phyloP scores from a whole-genome alignment of 2,888 invertebrate genomes.

The Eupeodes luniger region DNA sequence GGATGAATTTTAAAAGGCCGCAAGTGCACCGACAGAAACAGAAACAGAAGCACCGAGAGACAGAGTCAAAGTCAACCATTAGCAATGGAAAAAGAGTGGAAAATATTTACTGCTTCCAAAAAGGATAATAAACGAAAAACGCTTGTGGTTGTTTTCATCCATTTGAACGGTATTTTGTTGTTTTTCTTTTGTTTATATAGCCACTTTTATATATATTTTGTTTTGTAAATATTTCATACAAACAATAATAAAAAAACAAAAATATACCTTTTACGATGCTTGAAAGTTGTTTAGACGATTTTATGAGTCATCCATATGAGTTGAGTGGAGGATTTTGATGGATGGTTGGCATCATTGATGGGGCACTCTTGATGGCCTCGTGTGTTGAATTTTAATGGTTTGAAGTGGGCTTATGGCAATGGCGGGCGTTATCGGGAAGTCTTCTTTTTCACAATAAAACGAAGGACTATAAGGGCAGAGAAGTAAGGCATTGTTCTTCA shows the following conservation, averaged over 20 bases:
- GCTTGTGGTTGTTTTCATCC: conserved; percentile 64
- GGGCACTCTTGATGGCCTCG: conserved; percentile 30
- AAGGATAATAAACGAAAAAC: conserved; percentile 63
- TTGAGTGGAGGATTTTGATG: conserved; percentile 59
- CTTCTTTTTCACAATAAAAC: neutral
- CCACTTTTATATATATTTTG: conserved; percentile 58
- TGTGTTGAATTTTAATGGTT: conserved; percentile 61
- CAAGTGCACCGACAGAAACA: neutral
- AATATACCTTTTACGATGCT: conserved; percentile 61
- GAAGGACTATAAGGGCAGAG: conserved; percentile 9
- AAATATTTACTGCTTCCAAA: conserved; percentile 63
- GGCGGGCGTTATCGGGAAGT: conserved; percentile 4
- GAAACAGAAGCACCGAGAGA: too few species aligned
- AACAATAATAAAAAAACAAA: conserved; percentile 25
- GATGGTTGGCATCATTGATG: conserved; percentile 47
- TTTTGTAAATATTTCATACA: conserved; percentile 61
- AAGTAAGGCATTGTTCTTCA: neutral
- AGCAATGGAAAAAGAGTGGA: conserved; percentile 58
- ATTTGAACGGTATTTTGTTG: conserved; percentile 52
- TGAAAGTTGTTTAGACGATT: conserved; percentile 66
- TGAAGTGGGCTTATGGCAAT: neutral
- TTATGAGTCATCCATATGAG: conserved; percentile 70
- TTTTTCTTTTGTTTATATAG: conserved; percentile 42
- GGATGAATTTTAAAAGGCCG: neutral
- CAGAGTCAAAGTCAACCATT: conserved; percentile 45